Conservation (phyloP, 2,113 vertebrate genomes). For the Alosa alosa region DNA sequence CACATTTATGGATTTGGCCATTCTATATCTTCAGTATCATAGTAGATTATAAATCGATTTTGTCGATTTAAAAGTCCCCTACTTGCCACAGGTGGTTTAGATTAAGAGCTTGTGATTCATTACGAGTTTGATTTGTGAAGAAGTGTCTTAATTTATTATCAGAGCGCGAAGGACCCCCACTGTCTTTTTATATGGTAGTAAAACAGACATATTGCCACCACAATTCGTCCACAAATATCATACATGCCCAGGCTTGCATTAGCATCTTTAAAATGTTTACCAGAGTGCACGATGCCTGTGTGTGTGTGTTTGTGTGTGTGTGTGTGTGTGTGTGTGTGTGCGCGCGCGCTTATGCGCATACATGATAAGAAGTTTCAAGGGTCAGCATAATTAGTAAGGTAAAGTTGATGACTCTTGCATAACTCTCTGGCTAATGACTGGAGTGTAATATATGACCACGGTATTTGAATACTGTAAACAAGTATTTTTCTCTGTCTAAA, state of each 20-base stretch:
- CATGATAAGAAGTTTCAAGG: constrained; percentile 59
- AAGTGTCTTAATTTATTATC: neutral
- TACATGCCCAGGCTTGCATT: too few relatives aligned
- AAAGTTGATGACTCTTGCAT: constrained; percentile 55
- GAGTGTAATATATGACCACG: neutral
- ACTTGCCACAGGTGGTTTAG: neutral
- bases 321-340: constrained; percentile 33
- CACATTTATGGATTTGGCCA: too few relatives aligned
- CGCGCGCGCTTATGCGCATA: constrained; percentile 8
- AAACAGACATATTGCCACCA: neutral
- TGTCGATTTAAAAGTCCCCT: neutral
- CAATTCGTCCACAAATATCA: too few relatives aligned
- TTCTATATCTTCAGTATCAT: too few relatives aligned
- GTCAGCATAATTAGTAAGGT: constrained; percentile 58
- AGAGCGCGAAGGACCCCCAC: neutral
- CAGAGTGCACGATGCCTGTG: neutral
- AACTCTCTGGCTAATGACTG: constrained; percentile 62
- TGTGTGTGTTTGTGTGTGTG: constrained; percentile 29
- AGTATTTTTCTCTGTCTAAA: neutral
- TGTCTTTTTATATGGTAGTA: neutral
- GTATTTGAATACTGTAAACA: neutral
- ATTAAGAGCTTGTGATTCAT: neutral
- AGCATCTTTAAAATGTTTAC: too few relatives aligned
- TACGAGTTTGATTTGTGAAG: neutral
- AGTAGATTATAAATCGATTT: neutral